Base-by-base conservation (phyloP, 1,140 invertebrate species). In the Apis florea region DNA sequence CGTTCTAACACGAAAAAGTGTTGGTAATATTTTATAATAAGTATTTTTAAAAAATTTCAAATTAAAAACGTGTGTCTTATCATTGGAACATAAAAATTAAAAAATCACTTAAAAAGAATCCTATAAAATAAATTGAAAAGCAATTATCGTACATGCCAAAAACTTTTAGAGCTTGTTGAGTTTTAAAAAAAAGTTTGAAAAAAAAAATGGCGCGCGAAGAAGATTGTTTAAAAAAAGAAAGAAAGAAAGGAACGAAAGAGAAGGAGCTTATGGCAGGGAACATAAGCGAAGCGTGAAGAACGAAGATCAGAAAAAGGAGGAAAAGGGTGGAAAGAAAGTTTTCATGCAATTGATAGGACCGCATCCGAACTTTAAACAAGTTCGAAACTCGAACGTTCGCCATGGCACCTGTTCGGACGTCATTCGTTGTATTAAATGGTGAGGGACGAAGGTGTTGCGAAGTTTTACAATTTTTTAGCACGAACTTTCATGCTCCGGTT, bases 281-380 rank as follows among this genome's bases (percentile, higher is more conserved):
- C 31, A 40, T 40, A 40, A 40, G 49, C 21, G 64, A 51, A 54
- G n/a, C 12, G 13, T 47, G 68, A 66, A 58, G 54, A 69, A 11
- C 19, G 61, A 72, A 67, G 61, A 51, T n/a, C 49, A 24, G 19
- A 58, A 24, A 77, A 24, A 47, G 13, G 59, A 69, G 70, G n/a
- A 17, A n/a, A 19, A 61, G 17, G 59, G 21, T 59, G 59, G 53
- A 66, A 68, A 54, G 75, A 86, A 89, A 84, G 81, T 90, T 90
- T 82, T 53, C 71, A 53, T 70, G 72, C 75, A 81, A 89, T 87
- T 83, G 89, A 89, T 89, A 89, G 79, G 81, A 83, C 84, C 80
- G 72, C 79, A 83, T 81, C 73, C 56, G 21, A 89, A 90, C 82
- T 89, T 90, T 81, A 83, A 89, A 89, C 83, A 89, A 89, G 83